Evolutionary conservation across 2,888 invertebrate genomes (phyloP), one percentile per base, ranked within the genome.

Genomic region (Patella ulyssiponensis): DNA sequence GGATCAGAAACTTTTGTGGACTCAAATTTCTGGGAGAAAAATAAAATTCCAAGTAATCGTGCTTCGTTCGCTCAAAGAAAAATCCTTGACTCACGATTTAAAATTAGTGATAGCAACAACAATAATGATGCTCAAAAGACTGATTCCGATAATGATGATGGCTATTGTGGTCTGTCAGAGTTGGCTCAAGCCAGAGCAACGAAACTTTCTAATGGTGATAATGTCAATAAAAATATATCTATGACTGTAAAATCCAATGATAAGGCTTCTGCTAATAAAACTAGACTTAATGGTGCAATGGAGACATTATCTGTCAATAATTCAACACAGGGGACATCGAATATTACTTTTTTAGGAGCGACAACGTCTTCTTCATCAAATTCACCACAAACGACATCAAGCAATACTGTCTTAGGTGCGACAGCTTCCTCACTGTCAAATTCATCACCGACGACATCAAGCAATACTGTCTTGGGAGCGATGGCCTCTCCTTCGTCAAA

Each of bases 1-100:
- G 80, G 78, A 54, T 80, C 80, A 5, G 77, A 74, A 15, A 79
- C 77, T 73, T 81, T 79, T 72, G 72, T 79, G 20, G 77, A 74
- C 23, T 69, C 69, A 9, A 77, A 69, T 5, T 81, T 81, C 70
- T 81, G 79, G 76, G 73, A 74, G 20, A 80, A 74, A 70, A 75
- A 80, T 52, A 76, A 74, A 76, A 76, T 52, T 20, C 76, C 79
- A 14, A 56, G 44, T 44, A 44, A 44, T 44, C 69, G 15, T 64
- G 33, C 72, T 1, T 9, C 20, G 9, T 44, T 78, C 53, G 20
- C 69, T n/a, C 23, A 44, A 14, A 72, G 33, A 17, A 27, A 20
- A 23, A 15, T 27, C 17, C n/a, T 44, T 12, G 12, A 9, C 14
- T 58, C 74, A 11, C 23, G 4, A 14, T 70, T 70, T 33, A 70